phyloP scores from a whole-genome alignment of 2,113 vertebrate species.

The Himantopus leucocephalus region DNA sequence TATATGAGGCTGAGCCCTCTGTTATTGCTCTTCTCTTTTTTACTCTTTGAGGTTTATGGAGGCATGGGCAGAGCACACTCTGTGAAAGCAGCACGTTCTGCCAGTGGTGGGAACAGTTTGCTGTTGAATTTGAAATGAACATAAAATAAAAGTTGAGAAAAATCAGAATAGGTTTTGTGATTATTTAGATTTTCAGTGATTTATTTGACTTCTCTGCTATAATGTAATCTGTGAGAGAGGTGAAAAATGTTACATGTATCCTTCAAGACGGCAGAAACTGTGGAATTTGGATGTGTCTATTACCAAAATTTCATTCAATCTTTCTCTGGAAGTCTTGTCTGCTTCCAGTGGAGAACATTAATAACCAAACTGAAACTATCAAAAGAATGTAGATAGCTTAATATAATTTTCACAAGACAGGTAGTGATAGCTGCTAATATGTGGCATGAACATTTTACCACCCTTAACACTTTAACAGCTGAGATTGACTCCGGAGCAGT shows the following conservation, averaged over 20 bases:
- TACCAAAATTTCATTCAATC: background rate
- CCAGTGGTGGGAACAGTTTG: background rate
- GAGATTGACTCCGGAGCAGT: background rate
- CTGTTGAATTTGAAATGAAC: background rate
- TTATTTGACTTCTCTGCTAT: background rate
- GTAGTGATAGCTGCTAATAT: background rate
- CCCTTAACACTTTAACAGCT: background rate
- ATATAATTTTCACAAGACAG: background rate
- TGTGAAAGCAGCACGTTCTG: background rate
- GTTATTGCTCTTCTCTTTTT: background rate
- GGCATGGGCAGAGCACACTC: background rate
- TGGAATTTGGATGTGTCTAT: background rate
- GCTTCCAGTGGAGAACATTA: background rate
- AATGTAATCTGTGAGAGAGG: background rate
- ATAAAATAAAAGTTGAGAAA: background rate
- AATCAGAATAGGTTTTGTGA: background rate
- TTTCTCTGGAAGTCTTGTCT: background rate
- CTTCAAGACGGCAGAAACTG: background rate
- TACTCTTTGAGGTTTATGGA: background rate
- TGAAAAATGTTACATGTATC: background rate
- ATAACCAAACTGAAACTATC: background rate
- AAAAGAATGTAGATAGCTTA: background rate
- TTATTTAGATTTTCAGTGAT: constrained; percentile 6
- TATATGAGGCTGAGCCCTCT: background rate
- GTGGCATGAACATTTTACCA: background rate